Evolutionary conservation across 2,113 vertebrate genomes (phyloP).

Genomic region (Epinephelus fuscoguttatus): DNA sequence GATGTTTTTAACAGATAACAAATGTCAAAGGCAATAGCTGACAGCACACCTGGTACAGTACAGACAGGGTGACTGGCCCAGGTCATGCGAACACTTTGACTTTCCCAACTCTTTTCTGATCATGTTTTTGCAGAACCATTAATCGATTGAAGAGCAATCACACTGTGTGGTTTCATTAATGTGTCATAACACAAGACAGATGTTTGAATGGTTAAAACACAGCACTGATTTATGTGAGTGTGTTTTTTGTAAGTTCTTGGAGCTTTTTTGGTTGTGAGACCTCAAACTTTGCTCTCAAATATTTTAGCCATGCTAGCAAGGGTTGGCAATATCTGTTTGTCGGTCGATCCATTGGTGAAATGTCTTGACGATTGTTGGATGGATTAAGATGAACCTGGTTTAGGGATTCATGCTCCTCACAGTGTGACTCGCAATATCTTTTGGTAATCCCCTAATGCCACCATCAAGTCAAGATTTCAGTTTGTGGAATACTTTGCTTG

Average conservation of each 20-base stretch:
- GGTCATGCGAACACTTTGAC: conserved; percentile 54
- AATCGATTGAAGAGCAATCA: background rate
- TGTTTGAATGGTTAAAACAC: conserved; percentile 40
- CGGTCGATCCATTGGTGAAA: background rate
- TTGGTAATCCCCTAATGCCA: no score
- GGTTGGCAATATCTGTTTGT: background rate
- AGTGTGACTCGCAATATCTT: background rate
- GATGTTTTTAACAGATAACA: conserved; percentile 85
- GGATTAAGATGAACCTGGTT: background rate
- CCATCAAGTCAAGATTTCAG: no score
- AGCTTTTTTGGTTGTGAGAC: background rate
- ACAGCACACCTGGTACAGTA: conserved; percentile 81
- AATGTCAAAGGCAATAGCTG: conserved; percentile 80
- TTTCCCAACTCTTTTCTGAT: conserved; percentile 30
- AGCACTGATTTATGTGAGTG: background rate
- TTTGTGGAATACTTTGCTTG: background rate
- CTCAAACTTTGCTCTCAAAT: background rate
- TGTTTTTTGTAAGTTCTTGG: background rate
- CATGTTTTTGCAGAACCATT: background rate
- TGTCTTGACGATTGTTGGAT: no score
- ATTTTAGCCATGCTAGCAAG: background rate
- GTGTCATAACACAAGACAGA: conserved; percentile 35
- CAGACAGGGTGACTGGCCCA: conserved; percentile 61
- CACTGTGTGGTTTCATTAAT: conserved; percentile 1
- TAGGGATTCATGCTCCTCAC: background rate